Conservation (phyloP, 2,888 invertebrate genomes). For the Drosophila mayaguana region DNA sequence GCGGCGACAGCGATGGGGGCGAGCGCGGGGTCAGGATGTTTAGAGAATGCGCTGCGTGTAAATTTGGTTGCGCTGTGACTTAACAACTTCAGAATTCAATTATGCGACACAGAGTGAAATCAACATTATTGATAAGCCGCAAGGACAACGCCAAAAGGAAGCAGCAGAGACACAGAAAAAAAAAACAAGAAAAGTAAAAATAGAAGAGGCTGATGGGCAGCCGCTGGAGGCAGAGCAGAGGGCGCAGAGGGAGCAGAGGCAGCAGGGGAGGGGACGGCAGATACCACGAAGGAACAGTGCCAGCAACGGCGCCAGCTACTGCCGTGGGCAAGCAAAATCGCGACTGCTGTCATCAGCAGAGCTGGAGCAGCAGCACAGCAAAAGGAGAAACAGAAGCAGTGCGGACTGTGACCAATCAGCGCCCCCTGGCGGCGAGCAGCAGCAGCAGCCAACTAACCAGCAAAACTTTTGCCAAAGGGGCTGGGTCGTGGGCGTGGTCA, state of each 20-base stretch:
- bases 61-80: conserved; percentile 75
- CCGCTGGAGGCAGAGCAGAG: conserved; percentile 17
- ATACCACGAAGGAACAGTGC: not conserved
- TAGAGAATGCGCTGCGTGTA: conserved; percentile 67
- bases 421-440: conserved; percentile 32
- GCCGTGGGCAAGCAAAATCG: conserved; percentile 25
- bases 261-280: not conserved
- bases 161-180: conserved; percentile 16
- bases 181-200: not conserved
- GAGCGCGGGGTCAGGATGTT: conserved; percentile 16
- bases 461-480: conserved; percentile 48
- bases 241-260: not conserved
- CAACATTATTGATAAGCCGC: conserved; percentile 83
- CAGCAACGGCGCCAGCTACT: not conserved
- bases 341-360: conserved; percentile 44
- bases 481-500: conserved; percentile 2
- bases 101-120: conserved; percentile 81
- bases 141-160: conserved; percentile 71
- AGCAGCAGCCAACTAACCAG: conserved; percentile 63
- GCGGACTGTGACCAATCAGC: conserved; percentile 55
- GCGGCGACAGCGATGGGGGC: not conserved
- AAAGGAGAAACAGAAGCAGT: conserved; percentile 18
- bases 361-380: conserved; percentile 11
- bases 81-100: conserved; percentile 82
- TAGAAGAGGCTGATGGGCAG: conserved; percentile 16